These are phyloP conservation scores for Piezodorus guildinii DNA, from an alignment of 1,140 invertebrate species.

Conservation along the genomic window DNA sequence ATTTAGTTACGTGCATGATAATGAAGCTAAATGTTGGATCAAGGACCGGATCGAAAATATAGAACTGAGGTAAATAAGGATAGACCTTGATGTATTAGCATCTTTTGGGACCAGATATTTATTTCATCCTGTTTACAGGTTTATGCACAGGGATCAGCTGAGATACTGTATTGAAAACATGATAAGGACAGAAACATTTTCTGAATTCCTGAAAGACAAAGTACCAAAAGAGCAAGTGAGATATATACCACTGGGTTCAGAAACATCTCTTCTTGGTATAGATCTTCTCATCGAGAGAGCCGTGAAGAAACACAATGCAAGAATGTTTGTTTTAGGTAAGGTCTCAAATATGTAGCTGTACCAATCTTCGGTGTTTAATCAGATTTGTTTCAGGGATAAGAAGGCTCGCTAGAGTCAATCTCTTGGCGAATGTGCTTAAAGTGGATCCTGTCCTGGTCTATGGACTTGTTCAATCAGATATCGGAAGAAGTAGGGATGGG, in stretches of 20 bases:
- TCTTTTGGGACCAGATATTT: no score
- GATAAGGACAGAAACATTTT: neutral
- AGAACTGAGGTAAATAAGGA: neutral
- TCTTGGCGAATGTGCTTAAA: no score
- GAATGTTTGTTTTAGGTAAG: neutral
- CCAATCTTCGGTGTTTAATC: no score
- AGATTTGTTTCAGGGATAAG: no score
- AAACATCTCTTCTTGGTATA: neutral
- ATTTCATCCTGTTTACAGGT: neutral
- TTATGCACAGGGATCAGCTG: neutral
- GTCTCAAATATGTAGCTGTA: neutral
- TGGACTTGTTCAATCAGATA: no score
- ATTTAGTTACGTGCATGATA: slow-evolving; percentile 11
- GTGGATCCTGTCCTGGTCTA: no score
- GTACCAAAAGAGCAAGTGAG: neutral
- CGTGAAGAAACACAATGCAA: neutral
- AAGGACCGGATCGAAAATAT: neutral
- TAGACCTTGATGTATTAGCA: no score
- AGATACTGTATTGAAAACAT: neutral
- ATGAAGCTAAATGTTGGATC: neutral
- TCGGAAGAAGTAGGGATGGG: no score
- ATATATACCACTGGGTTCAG: neutral
- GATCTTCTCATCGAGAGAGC: neutral
- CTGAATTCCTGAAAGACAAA: neutral
- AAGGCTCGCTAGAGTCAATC: no score